Percentiles rank a stretch among this genome's conserved stretches.
Evolutionary conservation across 2,888 invertebrate genomes (phyloP).

Genomic region (Leptopilina syphax): DNA sequence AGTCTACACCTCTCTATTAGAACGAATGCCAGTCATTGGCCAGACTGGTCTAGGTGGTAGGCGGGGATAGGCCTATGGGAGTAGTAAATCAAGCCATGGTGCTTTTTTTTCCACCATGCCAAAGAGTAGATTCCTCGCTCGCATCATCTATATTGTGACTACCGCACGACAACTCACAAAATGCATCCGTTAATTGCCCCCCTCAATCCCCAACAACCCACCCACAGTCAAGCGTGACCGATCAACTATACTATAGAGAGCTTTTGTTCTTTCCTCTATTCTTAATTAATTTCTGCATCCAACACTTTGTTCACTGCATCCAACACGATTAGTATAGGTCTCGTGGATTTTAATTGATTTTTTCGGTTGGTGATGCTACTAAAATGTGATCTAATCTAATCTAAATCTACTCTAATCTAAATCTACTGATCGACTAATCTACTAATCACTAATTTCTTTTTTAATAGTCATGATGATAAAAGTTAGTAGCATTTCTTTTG

Average conservation of each 20-base stretch:
- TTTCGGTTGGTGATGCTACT: too few relatives aligned
- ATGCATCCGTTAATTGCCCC: conserved; percentile 20
- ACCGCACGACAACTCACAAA: conserved; percentile 3
- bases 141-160: not conserved
- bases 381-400: too few relatives aligned
- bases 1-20: conserved; percentile 55
- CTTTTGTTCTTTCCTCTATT: not conserved
- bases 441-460: too few relatives aligned
- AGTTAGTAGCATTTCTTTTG: too few relatives aligned
- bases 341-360: not conserved
- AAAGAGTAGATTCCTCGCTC: conserved; percentile 6
- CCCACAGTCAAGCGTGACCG: not conserved
- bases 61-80: conserved; percentile 59
- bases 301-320: too few relatives aligned
- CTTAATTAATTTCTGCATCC: conserved; percentile 9
- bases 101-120: conserved; percentile 49
- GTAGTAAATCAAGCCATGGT: conserved; percentile 57
- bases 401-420: too few relatives aligned
- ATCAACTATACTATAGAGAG: too few relatives aligned
- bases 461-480: too few relatives aligned
- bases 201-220: too few relatives aligned
- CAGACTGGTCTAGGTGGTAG: conserved; percentile 55
- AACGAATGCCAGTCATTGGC: conserved; percentile 59
- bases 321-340: not conserved
- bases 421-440: too few relatives aligned